Conservation (phyloP, 2,888 invertebrate genomes). For the Stenotaenia linearis region DNA sequence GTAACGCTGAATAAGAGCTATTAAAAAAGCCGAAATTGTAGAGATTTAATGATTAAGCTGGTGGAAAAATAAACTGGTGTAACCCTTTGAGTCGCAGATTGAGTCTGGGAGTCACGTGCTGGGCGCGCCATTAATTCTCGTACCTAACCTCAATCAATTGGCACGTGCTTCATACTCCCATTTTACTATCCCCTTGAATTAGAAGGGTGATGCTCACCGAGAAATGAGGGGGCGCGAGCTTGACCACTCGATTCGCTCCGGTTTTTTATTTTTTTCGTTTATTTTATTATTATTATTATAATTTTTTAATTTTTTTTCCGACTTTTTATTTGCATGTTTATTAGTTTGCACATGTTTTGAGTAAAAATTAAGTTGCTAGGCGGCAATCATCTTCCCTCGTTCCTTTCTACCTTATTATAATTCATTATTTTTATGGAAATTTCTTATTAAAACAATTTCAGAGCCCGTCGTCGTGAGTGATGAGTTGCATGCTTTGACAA, state of each 20-base stretch:
- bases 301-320: neutral
- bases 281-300: neutral
- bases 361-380: constrained; percentile 30
- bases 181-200: neutral
- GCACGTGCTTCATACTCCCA: constrained; percentile 12
- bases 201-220: neutral
- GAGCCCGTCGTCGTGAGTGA: constrained; percentile 15
- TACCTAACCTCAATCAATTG: constrained; percentile 4
- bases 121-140: constrained; percentile 13
- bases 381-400: neutral
- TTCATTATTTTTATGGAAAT: constrained; percentile 33
- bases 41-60: neutral
- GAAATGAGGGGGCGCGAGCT: neutral
- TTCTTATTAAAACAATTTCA: constrained; percentile 33
- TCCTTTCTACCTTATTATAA: constrained; percentile 28
- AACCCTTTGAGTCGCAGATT: constrained; percentile 10
- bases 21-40: neutral
- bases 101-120: neutral
- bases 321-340: constrained; percentile 31
- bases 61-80: neutral
- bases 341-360: constrained; percentile 13
- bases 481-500: constrained; percentile 19
- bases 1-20: neutral
- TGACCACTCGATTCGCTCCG: neutral
- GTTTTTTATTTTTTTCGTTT: neutral